These are phyloP conservation scores for Phoeniculus purpureus DNA, from an alignment of 2,797 vertebrate genomes.

Conservation along the genomic window DNA sequence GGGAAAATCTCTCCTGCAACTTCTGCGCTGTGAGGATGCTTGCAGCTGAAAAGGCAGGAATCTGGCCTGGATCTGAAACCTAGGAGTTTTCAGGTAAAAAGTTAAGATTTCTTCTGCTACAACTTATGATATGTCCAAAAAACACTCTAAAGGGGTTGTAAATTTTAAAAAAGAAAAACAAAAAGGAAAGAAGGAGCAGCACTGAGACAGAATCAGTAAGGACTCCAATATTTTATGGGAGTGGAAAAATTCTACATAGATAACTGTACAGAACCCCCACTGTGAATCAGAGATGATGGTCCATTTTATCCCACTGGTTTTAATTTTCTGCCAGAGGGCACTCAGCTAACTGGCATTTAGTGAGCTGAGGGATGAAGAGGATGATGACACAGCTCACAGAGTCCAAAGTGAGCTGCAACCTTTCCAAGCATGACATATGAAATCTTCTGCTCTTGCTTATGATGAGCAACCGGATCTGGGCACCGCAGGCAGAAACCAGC, in stretches of 20 bases:
- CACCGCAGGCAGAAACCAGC: rapidly evolving
- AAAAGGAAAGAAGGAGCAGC: not conserved
- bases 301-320: slow-evolving; percentile 25
- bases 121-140: not conserved
- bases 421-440: not conserved
- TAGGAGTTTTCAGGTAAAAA: not conserved
- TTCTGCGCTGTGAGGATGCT: not conserved
- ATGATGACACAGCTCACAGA: not conserved
- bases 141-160: not conserved
- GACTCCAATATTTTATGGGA: not conserved
- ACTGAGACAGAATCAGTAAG: not conserved
- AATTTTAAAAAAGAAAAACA: not conserved
- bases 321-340: not conserved
- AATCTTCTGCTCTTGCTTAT: not conserved
- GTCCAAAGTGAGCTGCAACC: slow-evolving; percentile 19
- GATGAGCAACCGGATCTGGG: rapidly evolving
- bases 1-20: not conserved
- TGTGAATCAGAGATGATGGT: not conserved
- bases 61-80: no score
- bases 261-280: not conserved
- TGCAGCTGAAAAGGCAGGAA: not conserved
- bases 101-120: not conserved
- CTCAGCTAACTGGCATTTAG: slow-evolving; percentile 43
- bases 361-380: not conserved
- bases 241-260: not conserved